A percentile compares a stretch with the other conserved stretches of the same genome.
Evolutionary conservation across 2,888 invertebrate species (phyloP).

Genomic region (Drosophila borborema): DNA sequence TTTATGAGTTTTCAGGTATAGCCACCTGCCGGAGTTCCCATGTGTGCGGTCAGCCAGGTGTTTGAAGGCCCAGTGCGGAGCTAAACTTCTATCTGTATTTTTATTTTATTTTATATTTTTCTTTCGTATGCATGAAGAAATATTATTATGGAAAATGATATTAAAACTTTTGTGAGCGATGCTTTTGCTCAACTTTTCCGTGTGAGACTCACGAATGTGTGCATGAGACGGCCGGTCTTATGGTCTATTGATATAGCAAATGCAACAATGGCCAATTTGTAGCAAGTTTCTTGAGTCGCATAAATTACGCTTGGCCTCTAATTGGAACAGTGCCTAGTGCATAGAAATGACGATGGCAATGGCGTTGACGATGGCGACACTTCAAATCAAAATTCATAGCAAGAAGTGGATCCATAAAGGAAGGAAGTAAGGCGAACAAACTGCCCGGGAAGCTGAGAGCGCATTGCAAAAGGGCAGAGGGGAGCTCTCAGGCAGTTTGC

Average conservation of each 20-base stretch:
- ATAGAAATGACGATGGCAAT: conserved; percentile 57
- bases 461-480: not conserved
- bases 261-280: conserved; percentile 79
- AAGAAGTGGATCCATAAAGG: conserved; percentile 15
- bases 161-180: conserved; percentile 70
- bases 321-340: conserved; percentile 64
- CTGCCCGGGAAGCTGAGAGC: not conserved
- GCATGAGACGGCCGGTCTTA: not conserved
- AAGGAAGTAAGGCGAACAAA: not conserved
- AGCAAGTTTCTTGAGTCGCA: conserved; percentile 70
- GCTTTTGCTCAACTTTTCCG: conserved; percentile 67
- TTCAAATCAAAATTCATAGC: conserved; percentile 78
- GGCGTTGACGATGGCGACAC: conserved; percentile 47
- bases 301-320: conserved; percentile 78
- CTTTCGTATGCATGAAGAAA: conserved; percentile 19
- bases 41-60: conserved; percentile 76
- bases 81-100: conserved; percentile 34
- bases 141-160: conserved; percentile 73
- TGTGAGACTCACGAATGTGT: conserved; percentile 37
- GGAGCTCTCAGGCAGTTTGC: conserved; percentile 39
- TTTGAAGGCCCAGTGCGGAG: conserved; percentile 34
- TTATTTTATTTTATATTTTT: not conserved
- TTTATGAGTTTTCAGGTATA: conserved; percentile 71
- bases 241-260: conserved; percentile 46
- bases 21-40: conserved; percentile 74